Percentiles rank a stretch among this genome's conserved stretches.
These are phyloP conservation scores for Platyura marginata DNA, from an alignment of 1,140 invertebrate species.

Conservation along the genomic window DNA sequence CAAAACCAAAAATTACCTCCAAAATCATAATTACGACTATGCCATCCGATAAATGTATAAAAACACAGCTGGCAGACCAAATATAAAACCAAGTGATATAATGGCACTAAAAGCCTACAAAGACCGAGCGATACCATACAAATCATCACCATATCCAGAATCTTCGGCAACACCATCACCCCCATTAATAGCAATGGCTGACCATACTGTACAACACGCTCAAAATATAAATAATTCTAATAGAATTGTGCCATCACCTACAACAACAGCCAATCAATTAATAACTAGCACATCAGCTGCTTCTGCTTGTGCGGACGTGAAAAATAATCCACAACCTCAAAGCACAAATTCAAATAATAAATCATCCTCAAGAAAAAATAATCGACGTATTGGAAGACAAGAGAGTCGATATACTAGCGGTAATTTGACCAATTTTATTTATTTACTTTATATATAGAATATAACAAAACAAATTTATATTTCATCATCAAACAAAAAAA, in stretches of 20 bases:
- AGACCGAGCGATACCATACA: slow-evolving; percentile 1
- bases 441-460: too few species aligned
- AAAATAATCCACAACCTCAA: slow-evolving; percentile 4
- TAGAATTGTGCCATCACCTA: not conserved
- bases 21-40: not conserved
- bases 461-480: too few species aligned
- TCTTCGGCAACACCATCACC: not conserved
- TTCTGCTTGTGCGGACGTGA: not conserved
- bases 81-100: not conserved
- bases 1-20: too few species aligned
- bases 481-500: too few species aligned
- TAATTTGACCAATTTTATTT: too few species aligned
- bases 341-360: slow-evolving; percentile 9
- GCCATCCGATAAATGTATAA: not conserved
- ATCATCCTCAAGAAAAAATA: slow-evolving; percentile 50
- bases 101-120: slow-evolving; percentile 1
- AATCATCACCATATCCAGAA: not conserved
- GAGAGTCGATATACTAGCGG: slow-evolving; percentile 93
- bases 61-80: not conserved
- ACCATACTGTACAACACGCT: not conserved
- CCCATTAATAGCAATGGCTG: not conserved
- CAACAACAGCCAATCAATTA: not conserved
- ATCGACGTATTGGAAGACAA: slow-evolving; percentile 76
- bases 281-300: not conserved
- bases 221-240: not conserved